A percentile compares a stretch with the other conserved stretches of the same genome.
Evolutionary conservation across 2,888 invertebrate genomes (phyloP).

Genomic region (Drosophila heteroneura): DNA sequence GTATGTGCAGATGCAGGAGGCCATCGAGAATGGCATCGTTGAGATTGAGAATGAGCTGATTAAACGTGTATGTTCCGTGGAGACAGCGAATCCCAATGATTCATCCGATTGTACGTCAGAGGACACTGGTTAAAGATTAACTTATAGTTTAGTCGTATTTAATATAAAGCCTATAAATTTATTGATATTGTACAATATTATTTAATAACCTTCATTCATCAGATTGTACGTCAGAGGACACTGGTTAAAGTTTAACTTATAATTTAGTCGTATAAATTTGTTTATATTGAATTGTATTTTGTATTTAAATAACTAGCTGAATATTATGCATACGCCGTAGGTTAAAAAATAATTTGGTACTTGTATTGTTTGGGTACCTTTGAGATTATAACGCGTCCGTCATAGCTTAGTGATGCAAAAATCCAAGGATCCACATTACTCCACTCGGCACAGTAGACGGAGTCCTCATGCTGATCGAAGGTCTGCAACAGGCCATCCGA

Average conservation of each 20-base stretch:
- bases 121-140: conserved; percentile 85
- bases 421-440: conserved; percentile 99
- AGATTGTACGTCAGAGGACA: conserved; percentile 88
- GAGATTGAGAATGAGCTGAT: conserved; percentile 84
- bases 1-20: conserved; percentile 85
- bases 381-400: conserved; percentile 97
- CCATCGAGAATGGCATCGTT: conserved; percentile 84
- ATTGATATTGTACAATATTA: conserved; percentile 27
- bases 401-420: conserved; percentile 98
- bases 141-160: conserved; percentile 25
- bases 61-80: conserved; percentile 87
- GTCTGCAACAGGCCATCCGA: conserved; percentile 95
- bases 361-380: conserved; percentile 97
- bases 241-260: conserved; percentile 80
- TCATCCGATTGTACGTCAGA: conserved; percentile 89
- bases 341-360: conserved; percentile 94
- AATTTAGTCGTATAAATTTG: conserved; percentile 27
- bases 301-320: conserved; percentile 20
- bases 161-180: conserved; percentile 7
- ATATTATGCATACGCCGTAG: conserved; percentile 52
- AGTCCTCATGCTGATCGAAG: conserved; percentile 99
- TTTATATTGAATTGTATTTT: conserved; percentile 23
- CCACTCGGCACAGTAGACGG: conserved; percentile 99
- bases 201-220: conserved; percentile 87
- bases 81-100: conserved; percentile 88